phyloP scores from a whole-genome alignment of 2,888 invertebrate genomes.

The Synergus itoensis region DNA sequence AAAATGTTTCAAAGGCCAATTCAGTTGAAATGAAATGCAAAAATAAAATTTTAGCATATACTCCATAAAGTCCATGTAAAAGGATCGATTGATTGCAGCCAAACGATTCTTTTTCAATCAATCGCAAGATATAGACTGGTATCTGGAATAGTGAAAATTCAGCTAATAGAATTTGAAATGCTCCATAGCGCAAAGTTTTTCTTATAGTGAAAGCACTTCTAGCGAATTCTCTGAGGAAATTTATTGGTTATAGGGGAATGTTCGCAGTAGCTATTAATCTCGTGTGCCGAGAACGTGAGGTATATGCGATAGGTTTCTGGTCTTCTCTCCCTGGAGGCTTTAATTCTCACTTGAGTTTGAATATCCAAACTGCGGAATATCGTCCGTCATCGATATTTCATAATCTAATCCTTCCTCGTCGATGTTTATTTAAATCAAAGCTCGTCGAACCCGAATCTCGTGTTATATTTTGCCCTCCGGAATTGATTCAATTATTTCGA shows the following conservation, averaged over 20 bases:
- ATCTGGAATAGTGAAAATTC: neutral
- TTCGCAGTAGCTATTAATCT: conserved; percentile 38
- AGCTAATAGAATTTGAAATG: conserved; percentile 25
- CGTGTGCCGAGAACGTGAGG: conserved; percentile 2
- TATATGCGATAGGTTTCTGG: neutral
- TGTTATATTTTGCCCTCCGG: neutral
- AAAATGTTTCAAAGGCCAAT: neutral
- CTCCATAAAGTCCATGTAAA: neutral
- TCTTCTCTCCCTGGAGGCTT: neutral
- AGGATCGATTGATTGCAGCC: neutral
- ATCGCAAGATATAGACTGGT: neutral
- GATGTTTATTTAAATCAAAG: conserved; percentile 14
- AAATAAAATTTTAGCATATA: neutral
- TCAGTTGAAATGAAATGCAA: neutral
- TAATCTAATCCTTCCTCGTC: conserved; percentile 6
- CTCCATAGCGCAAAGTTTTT: conserved; percentile 7
- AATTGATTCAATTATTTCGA: too few species aligned
- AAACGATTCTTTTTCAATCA: conserved; percentile 17
- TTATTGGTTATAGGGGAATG: conserved; percentile 36
- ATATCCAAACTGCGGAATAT: conserved; percentile 11
- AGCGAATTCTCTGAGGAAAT: conserved; percentile 36
- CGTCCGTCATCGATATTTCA: conserved; percentile 25
- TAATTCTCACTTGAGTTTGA: neutral
- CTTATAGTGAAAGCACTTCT: conserved; percentile 15
- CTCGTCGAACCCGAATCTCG: neutral